Evolutionary conservation across 2,888 invertebrate species (phyloP), one percentile per base, ranked within the genome.

Genomic region (Mesorhabditis belari): DNA sequence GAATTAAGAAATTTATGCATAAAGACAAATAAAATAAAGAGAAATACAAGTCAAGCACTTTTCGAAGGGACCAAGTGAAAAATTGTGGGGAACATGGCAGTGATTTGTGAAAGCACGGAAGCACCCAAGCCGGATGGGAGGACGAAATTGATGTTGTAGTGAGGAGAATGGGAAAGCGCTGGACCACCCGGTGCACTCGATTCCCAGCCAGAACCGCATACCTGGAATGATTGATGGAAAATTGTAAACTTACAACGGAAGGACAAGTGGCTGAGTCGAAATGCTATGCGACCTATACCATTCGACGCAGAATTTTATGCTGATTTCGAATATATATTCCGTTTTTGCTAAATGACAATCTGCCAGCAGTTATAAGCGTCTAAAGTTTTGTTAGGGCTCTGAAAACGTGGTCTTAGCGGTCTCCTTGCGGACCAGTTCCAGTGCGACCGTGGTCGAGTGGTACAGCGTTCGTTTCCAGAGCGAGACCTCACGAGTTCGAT

Each of bases 121-220:
- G 59, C 88, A 0, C 91, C 90, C 80, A 91, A 88, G 50, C 88
- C 88, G 85, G 88, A 87, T 3, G 93, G 92, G 57, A 92, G 87
- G 63, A 92, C 84, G 81, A 90, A 90, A 81, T 89, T 89, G 27
- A 93, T 85, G 81, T 89, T 94, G 84, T 90, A 90, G 67, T 74
- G 74, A 0, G 70, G 91, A 85, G 83, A 60, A 49, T 61, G 60
- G 12, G 23, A 58, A 49, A 55, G 62, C 58, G 57, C 57, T 17
- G 67, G 57, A 50, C 68, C 65, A 19, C 63, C 49, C 12, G 51
- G 44, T n/a, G 44, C 44, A n/a, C 35, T 57, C 12, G 66, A 66
- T 17, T 58, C 57, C 53, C 62, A 65, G n/a, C 65, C 65, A 9
- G 62, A 66, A 4, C 64, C 58, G 55, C 75, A 76, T 24, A 70